Conservation (phyloP, 2,113 vertebrate species). For the Ardeotis arabs region DNA sequence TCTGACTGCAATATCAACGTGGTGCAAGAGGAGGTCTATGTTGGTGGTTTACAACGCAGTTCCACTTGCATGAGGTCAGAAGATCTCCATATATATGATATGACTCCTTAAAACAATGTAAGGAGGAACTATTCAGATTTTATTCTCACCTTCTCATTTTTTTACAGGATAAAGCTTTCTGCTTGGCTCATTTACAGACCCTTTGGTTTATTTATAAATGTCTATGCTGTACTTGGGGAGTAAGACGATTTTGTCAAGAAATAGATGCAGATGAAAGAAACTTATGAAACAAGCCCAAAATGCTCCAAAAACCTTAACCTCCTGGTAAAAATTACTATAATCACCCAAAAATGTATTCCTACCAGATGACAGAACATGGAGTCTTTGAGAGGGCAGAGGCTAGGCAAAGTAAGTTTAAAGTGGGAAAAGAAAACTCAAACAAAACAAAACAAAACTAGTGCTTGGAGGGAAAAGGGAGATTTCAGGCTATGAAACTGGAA, state of each 20-base stretch:
- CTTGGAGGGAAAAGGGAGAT: background rate
- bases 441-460: too few relatives aligned
- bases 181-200: background rate
- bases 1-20: background rate
- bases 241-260: background rate
- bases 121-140: background rate
- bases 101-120: background rate
- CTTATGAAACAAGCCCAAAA: background rate
- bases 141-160: background rate
- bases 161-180: background rate
- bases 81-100: background rate
- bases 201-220: background rate
- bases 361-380: background rate
- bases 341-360: background rate
- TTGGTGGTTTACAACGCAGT: background rate
- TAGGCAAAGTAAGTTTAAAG: background rate
- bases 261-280: background rate
- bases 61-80: background rate
- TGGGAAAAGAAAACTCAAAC: background rate
- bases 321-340: background rate
- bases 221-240: background rate
- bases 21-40: background rate
- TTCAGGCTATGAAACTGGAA: background rate
- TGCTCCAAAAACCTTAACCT: background rate
- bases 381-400: background rate